These are phyloP conservation scores for Rousettus leschenaultii DNA, from an alignment of 2,113 vertebrate species.

Conservation along the genomic window DNA sequence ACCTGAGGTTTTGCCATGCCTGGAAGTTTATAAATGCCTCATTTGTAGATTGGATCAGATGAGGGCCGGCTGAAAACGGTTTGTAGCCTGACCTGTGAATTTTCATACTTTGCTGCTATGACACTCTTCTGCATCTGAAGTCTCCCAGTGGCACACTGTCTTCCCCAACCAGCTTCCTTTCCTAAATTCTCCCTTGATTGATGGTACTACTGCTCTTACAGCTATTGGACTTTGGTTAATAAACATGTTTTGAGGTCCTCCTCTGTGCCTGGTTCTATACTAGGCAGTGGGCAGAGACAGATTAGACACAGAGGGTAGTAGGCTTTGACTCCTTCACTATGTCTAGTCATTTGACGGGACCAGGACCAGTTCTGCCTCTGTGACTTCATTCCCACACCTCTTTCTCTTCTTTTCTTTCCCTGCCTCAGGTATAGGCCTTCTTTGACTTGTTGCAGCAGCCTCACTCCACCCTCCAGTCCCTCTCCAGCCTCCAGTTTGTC, in stretches of 20 bases:
- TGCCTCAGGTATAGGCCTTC: background rate
- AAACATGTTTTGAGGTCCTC: background rate
- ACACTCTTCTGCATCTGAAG: background rate
- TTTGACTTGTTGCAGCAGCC: background rate
- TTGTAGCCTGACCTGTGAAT: background rate
- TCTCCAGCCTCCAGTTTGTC: background rate
- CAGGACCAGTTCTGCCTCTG: background rate
- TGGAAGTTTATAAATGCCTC: background rate
- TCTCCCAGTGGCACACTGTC: background rate
- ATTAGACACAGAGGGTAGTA: background rate
- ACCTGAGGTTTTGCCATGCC: background rate
- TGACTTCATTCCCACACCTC: background rate
- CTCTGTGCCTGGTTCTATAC: background rate
- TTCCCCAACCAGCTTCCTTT: background rate
- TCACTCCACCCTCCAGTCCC: background rate
- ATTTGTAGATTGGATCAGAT: background rate
- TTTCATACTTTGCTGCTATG: background rate
- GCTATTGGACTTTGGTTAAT: background rate
- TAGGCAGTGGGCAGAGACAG: background rate
- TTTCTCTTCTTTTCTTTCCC: background rate
- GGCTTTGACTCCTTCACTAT: background rate
- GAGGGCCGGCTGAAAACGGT: background rate
- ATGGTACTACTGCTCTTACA: background rate
- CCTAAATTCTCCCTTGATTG: background rate
- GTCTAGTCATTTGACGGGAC: background rate